Base-by-base conservation (phyloP, 2,113 vertebrate species). In the Petromus typicus region DNA sequence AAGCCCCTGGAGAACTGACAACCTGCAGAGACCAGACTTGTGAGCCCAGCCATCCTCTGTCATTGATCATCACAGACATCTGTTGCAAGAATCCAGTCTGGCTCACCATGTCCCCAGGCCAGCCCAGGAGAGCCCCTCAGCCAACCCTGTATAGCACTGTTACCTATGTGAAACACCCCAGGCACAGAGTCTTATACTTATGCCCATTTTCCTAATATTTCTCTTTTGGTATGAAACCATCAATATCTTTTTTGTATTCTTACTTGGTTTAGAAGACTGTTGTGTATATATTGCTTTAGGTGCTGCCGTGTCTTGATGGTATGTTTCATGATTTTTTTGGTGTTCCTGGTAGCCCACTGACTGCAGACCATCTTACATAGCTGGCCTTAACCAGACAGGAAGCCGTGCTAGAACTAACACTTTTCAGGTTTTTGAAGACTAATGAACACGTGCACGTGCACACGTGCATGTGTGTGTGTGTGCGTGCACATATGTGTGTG, bases 341-440 rank as follows among this genome's bases (percentile, higher is more conserved):
- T 30, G 22, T 57, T 84, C 30, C 23, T 32, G 23, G 40, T 51
- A 79, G 48, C 75, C 11, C 22, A 59, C 34, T 3, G 14, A 18
- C 59, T 48, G 67, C 1, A 89, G 51, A 66, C 67, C 48, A 32
- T 34, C 51, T 67, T 51, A 75, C 57, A 81, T 73, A 90, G 40
- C 40, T 84, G 73, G 51, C 30, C 71, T 84, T 69, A 66, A 64
- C 34, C 20, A 75, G 43, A 61, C 1, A 43, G 57, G 56, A 59
- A 82, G 30, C n/a, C 82, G 45, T 25, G 54, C 63, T 63, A 43
- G 37, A 92, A 94, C 80, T 66, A 48, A 40, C 3, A 61, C 17
- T 54, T 87, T 48, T 88, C 23, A 54, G 32, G 89, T 59, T 81
- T 89, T 71, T 91, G 75, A 82, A 66, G 64, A 51, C n/a, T 82